phyloP scores from a whole-genome alignment of 1,140 invertebrate species.

The Drosophila sechellia region DNA sequence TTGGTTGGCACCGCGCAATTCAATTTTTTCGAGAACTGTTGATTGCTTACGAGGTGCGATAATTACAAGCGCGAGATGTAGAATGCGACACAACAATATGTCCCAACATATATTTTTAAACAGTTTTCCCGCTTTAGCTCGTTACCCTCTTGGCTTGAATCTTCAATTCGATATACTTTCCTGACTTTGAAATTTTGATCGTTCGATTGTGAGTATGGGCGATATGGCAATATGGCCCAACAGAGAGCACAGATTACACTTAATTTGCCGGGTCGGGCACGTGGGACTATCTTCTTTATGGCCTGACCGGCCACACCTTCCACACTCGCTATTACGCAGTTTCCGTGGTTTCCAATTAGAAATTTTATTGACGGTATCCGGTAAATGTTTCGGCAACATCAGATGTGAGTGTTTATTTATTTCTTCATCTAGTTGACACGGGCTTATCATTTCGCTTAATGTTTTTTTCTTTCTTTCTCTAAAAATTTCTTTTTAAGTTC shows the following conservation, averaged over 20 bases:
- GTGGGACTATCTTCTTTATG: not conserved
- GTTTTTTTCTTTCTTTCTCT: conserved; percentile 3
- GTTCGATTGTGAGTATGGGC: not conserved
- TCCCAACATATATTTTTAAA: too few species aligned
- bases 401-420: not conserved
- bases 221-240: not conserved
- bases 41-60: too few species aligned
- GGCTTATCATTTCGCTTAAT: not conserved
- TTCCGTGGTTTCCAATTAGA: not conserved
- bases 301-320: too few species aligned
- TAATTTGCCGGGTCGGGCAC: not conserved
- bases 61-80: too few species aligned
- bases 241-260: not conserved
- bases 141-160: not conserved
- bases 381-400: not conserved
- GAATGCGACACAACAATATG: too few species aligned
- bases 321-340: too few species aligned
- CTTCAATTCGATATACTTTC: not conserved
- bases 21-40: too few species aligned
- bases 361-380: not conserved
- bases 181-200: not conserved
- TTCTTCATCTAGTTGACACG: conserved; percentile 9
- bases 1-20: too few species aligned
- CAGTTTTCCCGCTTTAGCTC: too few species aligned
- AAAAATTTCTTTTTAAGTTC: not conserved